phyloP scores from a whole-genome alignment of 2,797 vertebrate genomes.

The Acridotheres tristis region DNA sequence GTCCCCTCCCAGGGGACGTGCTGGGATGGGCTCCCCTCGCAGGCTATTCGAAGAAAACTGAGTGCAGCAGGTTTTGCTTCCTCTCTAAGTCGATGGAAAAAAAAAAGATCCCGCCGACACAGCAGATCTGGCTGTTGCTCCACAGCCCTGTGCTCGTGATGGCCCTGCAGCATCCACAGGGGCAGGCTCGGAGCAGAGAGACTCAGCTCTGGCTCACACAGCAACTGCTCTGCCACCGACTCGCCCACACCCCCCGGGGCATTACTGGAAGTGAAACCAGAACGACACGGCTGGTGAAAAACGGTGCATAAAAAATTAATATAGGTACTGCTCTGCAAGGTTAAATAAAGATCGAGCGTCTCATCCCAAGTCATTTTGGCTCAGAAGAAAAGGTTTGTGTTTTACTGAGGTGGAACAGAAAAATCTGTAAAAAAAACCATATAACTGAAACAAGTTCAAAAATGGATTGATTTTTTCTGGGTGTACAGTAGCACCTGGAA shows the following conservation, averaged over 20 bases:
- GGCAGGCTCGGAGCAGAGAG: not conserved
- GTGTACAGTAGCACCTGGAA: not conserved
- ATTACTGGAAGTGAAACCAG: conserved; percentile 53
- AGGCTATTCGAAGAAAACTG: not conserved
- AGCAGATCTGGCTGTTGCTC: conserved; percentile 44
- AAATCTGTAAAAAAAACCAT: not conserved
- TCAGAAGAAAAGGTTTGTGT: not conserved
- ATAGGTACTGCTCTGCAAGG: not conserved
- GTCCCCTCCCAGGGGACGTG: not conserved
- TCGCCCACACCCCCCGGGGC: not conserved
- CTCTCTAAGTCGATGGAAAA: not conserved
- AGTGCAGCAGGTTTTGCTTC: conserved; percentile 44
- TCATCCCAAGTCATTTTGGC: not conserved
- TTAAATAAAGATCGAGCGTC: not conserved
- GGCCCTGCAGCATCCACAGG: not conserved
- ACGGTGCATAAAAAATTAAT: not conserved
- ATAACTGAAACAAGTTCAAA: not conserved
- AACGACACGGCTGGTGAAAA: not conserved
- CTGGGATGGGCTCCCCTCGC: not conserved
- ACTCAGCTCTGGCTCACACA: not conserved
- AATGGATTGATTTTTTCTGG: not conserved
- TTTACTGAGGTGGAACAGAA: not conserved
- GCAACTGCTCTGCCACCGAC: not conserved
- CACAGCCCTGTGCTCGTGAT: not conserved
- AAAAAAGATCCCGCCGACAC: not conserved